A percentile compares a stretch with the other conserved stretches of the same genome.
These are phyloP conservation scores for Sebastes dallii DNA, from an alignment of 2,797 vertebrate genomes.

Conservation along the genomic window DNA sequence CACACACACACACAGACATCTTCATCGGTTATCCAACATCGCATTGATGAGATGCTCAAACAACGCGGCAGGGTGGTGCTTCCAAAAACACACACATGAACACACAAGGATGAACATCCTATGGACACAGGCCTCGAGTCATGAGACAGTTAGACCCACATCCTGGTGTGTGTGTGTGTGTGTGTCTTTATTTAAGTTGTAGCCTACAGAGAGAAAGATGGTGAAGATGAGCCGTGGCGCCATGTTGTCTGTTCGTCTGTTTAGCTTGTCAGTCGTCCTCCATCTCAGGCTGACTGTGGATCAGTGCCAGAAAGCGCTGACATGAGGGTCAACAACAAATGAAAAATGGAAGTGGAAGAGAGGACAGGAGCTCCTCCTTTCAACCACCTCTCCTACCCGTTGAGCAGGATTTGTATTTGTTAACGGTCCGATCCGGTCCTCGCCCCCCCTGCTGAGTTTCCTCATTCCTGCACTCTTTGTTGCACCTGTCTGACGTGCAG, in stretches of 20 bases:
- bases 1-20: not conserved
- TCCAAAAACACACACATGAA: slow-evolving; percentile 44
- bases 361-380: slow-evolving; percentile 24
- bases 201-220: not conserved
- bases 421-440: slow-evolving; percentile 62
- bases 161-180: slow-evolving; percentile 69
- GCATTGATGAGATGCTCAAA: slow-evolving; percentile 53
- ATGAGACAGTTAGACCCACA: slow-evolving; percentile 71
- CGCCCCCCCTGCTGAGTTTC: slow-evolving; percentile 74
- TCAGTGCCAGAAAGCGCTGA: not conserved
- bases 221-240: not conserved
- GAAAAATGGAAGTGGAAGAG: not conserved
- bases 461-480: slow-evolving; percentile 85
- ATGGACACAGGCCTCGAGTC: slow-evolving; percentile 69
- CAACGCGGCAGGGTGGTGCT: slow-evolving; percentile 35
- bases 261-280: not conserved
- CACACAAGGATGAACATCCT: slow-evolving; percentile 84
- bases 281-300: slow-evolving; percentile 1
- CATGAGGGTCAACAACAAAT: not conserved
- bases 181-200: slow-evolving; percentile 22
- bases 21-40: slow-evolving; percentile 34
- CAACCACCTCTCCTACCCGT: slow-evolving; percentile 66
- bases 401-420: slow-evolving; percentile 82
- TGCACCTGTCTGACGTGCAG: slow-evolving; percentile 24
- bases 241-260: slow-evolving; percentile 21